Evolutionary conservation across 1,140 invertebrate species (phyloP).

Genomic region (Saccostrea echinata): DNA sequence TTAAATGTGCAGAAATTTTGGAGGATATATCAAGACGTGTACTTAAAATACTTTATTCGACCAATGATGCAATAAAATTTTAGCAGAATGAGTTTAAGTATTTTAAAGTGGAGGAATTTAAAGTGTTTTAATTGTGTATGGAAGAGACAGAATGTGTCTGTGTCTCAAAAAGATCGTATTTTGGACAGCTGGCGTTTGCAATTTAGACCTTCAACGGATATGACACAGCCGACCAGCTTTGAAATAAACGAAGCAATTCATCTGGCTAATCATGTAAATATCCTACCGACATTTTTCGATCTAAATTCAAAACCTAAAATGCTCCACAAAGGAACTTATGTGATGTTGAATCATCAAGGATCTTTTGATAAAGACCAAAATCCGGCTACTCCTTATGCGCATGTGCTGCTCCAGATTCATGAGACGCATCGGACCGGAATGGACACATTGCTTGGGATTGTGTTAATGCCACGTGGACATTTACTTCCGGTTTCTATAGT

Average conservation of each 20-base stretch:
- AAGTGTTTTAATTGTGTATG: not conserved
- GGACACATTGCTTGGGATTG: not conserved
- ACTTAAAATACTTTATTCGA: no score
- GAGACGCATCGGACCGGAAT: constrained; percentile 14
- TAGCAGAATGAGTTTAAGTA: not conserved
- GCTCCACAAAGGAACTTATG: not conserved
- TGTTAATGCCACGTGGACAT: not conserved
- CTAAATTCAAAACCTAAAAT: not conserved
- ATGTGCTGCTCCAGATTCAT: not conserved
- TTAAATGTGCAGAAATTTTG: no score
- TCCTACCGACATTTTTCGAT: not conserved
- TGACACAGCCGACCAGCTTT: not conserved
- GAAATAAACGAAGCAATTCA: not conserved
- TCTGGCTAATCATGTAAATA: not conserved
- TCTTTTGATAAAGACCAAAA: not conserved
- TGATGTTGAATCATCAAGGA: not conserved
- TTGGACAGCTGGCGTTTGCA: not conserved
- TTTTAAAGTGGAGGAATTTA: not conserved
- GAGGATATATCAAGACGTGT: no score
- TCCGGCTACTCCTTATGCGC: not conserved
- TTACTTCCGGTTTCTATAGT: constrained; percentile 12
- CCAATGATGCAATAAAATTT: no score
- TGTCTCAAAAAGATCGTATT: not conserved
- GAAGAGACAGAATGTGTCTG: not conserved
- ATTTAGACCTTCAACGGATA: not conserved